Percentiles rank a stretch among this genome's conserved stretches.
Conservation (phyloP, 1,140 invertebrate genomes). For the Aphaenogaster rudis region DNA sequence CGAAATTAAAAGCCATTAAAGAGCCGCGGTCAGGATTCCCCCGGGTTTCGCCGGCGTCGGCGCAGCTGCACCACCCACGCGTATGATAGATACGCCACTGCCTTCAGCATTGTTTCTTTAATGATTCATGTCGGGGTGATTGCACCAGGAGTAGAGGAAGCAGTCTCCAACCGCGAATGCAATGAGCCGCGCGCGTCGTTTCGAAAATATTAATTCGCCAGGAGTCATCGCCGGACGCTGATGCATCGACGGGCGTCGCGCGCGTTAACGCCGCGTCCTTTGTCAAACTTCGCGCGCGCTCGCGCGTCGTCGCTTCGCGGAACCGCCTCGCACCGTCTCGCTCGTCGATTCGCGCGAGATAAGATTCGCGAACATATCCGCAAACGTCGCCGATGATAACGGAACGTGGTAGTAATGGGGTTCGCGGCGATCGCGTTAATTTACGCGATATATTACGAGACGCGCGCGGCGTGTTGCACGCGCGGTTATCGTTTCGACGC, state of each 20-base stretch:
- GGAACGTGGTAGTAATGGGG: background rate
- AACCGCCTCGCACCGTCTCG: background rate
- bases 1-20: too few relatives aligned
- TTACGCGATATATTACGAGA: background rate
- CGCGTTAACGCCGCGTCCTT: conserved; percentile 15
- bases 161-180: conserved; percentile 76
- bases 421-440: conserved; percentile 5
- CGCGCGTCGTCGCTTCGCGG: background rate
- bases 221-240: conserved; percentile 56
- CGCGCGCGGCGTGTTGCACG: background rate
- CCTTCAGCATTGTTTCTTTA: conserved; percentile 79
- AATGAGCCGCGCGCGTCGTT: conserved; percentile 71
- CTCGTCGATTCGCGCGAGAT: background rate
- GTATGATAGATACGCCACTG: conserved; percentile 78
- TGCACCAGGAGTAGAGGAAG: conserved; percentile 75
- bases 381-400: background rate
- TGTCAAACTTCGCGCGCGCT: conserved; percentile 3
- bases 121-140: conserved; percentile 78
- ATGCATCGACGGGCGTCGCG: conserved; percentile 25
- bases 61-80: conserved; percentile 77
- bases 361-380: background rate
- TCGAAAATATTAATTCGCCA: conserved; percentile 76
- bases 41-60: conserved; percentile 62
- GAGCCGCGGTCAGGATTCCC: conserved; percentile 63
- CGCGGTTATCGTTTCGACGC: conserved; percentile 7